Evolutionary conservation across 1,140 invertebrate genomes (phyloP), one percentile per base, ranked within the genome.

Genomic region (Philaenus spumarius): DNA sequence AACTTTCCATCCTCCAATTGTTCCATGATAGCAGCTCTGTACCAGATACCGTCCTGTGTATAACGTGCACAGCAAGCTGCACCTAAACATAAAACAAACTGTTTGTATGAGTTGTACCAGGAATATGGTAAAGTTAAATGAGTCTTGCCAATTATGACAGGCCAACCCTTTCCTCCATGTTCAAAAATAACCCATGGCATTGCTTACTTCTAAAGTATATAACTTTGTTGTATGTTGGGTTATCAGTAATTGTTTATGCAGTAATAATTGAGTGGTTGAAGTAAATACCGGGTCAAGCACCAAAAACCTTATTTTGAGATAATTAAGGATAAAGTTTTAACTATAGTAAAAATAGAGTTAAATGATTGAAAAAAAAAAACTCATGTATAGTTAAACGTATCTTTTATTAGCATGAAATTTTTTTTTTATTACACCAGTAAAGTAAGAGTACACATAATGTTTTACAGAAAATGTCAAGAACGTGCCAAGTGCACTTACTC

Each of bases 21-120:
- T 45, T 74, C 68, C 17, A 73, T 26, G 7, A 86, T 74, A 51
- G 71, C 64, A 19, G 79, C 82, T 55, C 84, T 75, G 64, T 85
- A 85, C 72, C 73, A 75, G 1, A 39, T 26, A 1, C 57, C 53
- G 54, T 75, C 72, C 19, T 19, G 51, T 5, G 19, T n/a, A 46
- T 64, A 74, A 35, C 66, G 60, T 1, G 67, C 64, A 37, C 68
- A 66, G 34, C 73, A 75, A 1, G 66, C 61, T n/a, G 64, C 61
- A 53, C 62, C 71, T 72, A 23, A 35, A 62, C 58, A 43, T 1
- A 23, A 23, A 55, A 2, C 12, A 39, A 30, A 34, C 45, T 26
- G 40, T 55, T 22, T 42, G 1, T 37, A 35, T 35, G 35, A 23
- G 55, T 6, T 15, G n/a, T n/a, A 37, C 35, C 47, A 48, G 17